Percentiles rank a stretch among this genome's conserved stretches.
These are phyloP conservation scores for Onychomys leucogaster DNA, from an alignment of 2,797 vertebrate genomes.

Conservation along the genomic window DNA sequence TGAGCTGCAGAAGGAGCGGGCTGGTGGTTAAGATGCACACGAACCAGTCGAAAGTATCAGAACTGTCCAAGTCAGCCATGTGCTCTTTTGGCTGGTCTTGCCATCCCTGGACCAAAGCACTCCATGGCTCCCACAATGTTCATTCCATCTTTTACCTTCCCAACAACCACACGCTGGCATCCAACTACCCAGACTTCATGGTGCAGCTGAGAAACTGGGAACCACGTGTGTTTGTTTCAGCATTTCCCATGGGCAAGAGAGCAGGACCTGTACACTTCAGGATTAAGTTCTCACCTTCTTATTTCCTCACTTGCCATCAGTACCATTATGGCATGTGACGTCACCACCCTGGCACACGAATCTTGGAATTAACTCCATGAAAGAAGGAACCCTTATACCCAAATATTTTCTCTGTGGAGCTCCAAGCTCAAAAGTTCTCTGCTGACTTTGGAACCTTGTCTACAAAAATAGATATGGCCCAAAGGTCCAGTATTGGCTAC, in stretches of 20 bases:
- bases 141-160: background rate
- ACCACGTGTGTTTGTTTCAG: background rate
- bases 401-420: background rate
- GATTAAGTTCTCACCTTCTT: background rate
- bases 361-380: background rate
- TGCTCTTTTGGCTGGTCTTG: background rate
- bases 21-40: background rate
- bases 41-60: background rate
- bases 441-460: background rate
- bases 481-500: background rate
- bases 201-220: background rate
- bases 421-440: background rate
- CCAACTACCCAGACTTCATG: background rate
- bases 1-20: background rate
- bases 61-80: background rate
- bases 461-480: background rate
- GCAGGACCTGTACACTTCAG: background rate
- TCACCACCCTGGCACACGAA: background rate
- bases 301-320: no score
- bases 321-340: background rate
- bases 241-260: background rate
- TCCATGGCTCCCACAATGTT: background rate
- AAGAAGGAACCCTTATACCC: background rate
- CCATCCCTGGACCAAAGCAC: background rate
- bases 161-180: background rate